Base-by-base conservation (phyloP, 2,888 invertebrate species). In the Cyaniris semiargus region DNA sequence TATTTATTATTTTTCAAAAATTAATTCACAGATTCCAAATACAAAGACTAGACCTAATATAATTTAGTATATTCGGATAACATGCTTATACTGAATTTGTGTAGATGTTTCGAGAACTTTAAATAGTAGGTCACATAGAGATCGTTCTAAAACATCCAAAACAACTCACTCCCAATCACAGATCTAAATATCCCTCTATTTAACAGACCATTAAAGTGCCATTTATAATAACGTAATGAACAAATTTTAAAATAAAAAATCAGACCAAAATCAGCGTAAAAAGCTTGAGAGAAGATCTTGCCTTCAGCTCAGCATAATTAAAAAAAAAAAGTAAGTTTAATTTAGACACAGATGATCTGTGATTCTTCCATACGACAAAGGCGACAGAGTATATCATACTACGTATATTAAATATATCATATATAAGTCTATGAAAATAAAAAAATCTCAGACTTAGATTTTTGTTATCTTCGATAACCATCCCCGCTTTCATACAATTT, bases 381-480 rank as follows among this genome's bases (percentile, higher is more conserved):
- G 15, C 13, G 27, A 27, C 1, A 15, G 23, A 15, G 66, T 66
- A 27, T 66, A 66, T 66, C 31, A 66, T 18, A 27, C 66, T 27
- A 66, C 5, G 66, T 15, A 66, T 66, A 66, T 66, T 15, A 66
- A 66, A 27, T 66, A 66, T 27, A 66, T 66, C 23, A 27, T 27
- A 27, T 4, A 27, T 66, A 66, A 15, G 15, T 15, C 27, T 66
- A 66, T 66, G 66, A 66, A 66, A 66, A 27, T 66, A 66, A 66
- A 66, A 66, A 66, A 66, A 66, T 66, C 66, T 66, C 66, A 66
- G 66, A 66, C 66, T 66, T 31, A 15, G 66, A 66, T 66, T 66
- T 66, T 66, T 66, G 66, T 66, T 66, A 31, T 18, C 27, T 66
- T 66, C 66, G 66, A 66, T 66, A 66, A 66, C 66, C 66, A 15